phyloP scores from a whole-genome alignment of 2,113 vertebrate species.

The Fukomys damarensis region DNA sequence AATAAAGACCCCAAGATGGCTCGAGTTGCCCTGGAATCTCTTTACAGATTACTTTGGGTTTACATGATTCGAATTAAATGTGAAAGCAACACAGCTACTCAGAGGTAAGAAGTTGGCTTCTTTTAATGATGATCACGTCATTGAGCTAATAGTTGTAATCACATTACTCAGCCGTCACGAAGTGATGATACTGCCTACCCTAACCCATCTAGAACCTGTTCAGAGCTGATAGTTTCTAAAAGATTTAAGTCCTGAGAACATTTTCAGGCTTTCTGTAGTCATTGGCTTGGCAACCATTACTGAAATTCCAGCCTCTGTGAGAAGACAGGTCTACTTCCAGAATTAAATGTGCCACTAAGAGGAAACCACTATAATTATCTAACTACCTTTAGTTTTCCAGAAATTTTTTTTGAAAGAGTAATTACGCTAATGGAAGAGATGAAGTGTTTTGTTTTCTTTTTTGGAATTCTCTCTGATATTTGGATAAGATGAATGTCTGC shows the following conservation, averaged over 20 bases:
- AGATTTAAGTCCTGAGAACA: not conserved
- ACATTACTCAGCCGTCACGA: not conserved
- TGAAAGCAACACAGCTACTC: constrained; percentile 99
- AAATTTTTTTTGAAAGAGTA: constrained; percentile 23
- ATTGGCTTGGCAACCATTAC: not conserved
- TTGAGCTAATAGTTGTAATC: not conserved
- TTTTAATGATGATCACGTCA: not conserved
- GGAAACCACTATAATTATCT: not conserved
- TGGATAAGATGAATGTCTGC: constrained; percentile 61
- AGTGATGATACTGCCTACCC: not conserved
- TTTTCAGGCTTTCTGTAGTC: not conserved
- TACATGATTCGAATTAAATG: constrained; percentile 99
- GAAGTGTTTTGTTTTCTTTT: constrained; percentile 62
- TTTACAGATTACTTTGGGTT: constrained; percentile 98
- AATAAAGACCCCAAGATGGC: constrained; percentile 99
- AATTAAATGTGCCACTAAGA: not conserved
- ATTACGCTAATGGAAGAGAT: constrained; percentile 53
- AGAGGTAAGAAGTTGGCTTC: constrained; percentile 89
- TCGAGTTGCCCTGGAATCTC: constrained; percentile 97
- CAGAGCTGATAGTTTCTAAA: not conserved
- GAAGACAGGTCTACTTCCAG: not conserved
- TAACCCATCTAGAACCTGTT: not conserved
- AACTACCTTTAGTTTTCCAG: constrained; percentile 52
- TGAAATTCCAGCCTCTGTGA: not conserved
- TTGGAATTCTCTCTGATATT: not conserved